Base-by-base conservation (phyloP, 2,888 invertebrate species). In the Thymelicus lineola region DNA sequence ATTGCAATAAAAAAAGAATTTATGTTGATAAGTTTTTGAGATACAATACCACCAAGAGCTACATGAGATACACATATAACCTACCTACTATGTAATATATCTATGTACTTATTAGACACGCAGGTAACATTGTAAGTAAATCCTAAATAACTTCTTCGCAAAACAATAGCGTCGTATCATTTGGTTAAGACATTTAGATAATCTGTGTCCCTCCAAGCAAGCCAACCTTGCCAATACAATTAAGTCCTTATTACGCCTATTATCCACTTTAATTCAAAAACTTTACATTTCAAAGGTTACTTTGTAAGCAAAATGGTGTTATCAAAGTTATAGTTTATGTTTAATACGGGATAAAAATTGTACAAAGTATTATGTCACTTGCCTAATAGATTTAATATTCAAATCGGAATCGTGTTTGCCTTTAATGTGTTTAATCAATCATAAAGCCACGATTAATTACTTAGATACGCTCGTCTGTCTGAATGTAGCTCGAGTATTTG, bases 381-480 rank as follows among this genome's bases (percentile, higher is more conserved):
- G 83, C 80, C 77, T 89, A 90, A 91, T 91, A 90, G 86, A 88
- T 89, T 86, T 90, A 86, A 87, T 91, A 93, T 93, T 92, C 86
- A 91, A 92, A 93, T 92, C 81, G 84, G 85, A 90, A 84, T 92
- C 93, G 92, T 93, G 93, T 88, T 83, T 84, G 85, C 81, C 79
- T 87, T 86, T 91, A 92, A 93, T 93, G 92, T 87, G 84, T 88
- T 93, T 91, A 93, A 93, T 93, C 93, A 93, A 93, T 93, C 93
- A 93, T 90, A 88, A 86, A 59, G 85, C 81, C 82, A 88, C 92
- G 93, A 93, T 93, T 93, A 93, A 93, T 93, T 93, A 92, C 89
- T 84, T 75, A 90, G 93, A 93, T 93, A 93, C 82, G 89, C 82
- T 88, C 82, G 82, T 87, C 82, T 82, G 82, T 84, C 80, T 80